phyloP scores from a whole-genome alignment of 2,888 invertebrate species.

The Drosophila maculinotata region DNA sequence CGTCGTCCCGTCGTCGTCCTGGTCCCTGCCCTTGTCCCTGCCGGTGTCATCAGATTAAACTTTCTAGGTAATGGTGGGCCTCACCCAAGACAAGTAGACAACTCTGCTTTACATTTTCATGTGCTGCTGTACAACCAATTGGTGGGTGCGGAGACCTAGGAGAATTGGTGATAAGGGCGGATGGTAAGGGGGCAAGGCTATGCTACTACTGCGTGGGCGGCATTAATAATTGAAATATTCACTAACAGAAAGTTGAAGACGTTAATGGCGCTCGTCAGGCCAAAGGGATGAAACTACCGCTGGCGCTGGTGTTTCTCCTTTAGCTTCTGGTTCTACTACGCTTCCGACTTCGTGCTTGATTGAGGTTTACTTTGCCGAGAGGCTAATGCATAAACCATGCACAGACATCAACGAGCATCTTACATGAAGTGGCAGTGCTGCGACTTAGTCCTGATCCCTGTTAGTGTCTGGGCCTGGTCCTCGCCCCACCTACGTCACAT shows the following conservation, averaged over 20 bases:
- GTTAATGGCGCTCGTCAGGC: conserved; percentile 75
- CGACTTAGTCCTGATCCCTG: conserved; percentile 46
- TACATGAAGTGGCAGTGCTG: conserved; percentile 51
- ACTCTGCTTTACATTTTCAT: conserved; percentile 73
- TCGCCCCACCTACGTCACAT: conserved; percentile 44
- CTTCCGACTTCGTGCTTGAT: conserved; percentile 70
- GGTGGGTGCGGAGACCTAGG: conserved; percentile 7
- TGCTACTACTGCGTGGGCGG: conserved; percentile 48
- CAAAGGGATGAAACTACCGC: conserved; percentile 51
- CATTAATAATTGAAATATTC: conserved; percentile 82
- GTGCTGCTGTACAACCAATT: conserved; percentile 51
- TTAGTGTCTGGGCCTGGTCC: conserved; percentile 25
- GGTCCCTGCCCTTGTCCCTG: conserved; percentile 13
- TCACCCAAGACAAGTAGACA: conserved; percentile 38
- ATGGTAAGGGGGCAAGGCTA: not conserved
- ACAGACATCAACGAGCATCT: conserved; percentile 74
- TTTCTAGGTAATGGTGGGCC: conserved; percentile 37
- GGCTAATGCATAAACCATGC: conserved; percentile 80
- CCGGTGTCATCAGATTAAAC: conserved; percentile 66
- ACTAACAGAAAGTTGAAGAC: conserved; percentile 82
- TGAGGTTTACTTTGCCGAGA: conserved; percentile 74
- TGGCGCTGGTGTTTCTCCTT: conserved; percentile 39
- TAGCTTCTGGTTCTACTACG: conserved; percentile 20
- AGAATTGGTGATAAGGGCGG: not conserved
- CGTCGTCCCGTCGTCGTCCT: not conserved